A percentile compares a stretch with the other conserved stretches of the same genome.
Evolutionary conservation across 2,888 invertebrate species (phyloP).

Genomic region (Steromphala cineraria): DNA sequence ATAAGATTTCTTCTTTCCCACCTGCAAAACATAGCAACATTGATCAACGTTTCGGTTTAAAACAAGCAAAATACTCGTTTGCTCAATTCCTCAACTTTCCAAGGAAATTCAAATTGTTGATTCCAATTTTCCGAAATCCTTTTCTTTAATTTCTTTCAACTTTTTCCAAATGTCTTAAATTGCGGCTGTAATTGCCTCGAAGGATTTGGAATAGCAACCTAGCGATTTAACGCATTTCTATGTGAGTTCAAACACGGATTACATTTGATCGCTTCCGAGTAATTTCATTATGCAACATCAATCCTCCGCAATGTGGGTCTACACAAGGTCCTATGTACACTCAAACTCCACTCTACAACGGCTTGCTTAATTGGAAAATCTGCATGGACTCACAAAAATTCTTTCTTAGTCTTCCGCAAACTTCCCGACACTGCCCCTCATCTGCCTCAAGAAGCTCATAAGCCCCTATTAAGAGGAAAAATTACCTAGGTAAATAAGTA

Average conservation of each 20-base stretch:
- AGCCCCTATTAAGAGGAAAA: slow-evolving; percentile 16
- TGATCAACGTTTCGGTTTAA: no score
- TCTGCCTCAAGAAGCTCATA: slow-evolving; percentile 7
- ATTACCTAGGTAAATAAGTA: slow-evolving; percentile 19
- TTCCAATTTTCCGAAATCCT: no score
- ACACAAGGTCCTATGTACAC: slow-evolving; percentile 10
- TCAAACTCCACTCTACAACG: not conserved
- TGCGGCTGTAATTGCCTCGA: not conserved
- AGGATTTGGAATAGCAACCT: not conserved
- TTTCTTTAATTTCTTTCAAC: no score
- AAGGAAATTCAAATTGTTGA: no score
- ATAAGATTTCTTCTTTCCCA: no score
- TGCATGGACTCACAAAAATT: slow-evolving; percentile 16
- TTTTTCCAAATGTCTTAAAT: not conserved
- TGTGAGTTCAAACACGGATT: slow-evolving; percentile 7
- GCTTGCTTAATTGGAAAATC: slow-evolving; percentile 19
- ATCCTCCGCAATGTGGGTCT: not conserved
- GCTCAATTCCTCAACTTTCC: no score
- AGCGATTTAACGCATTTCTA: not conserved
- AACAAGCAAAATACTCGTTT: no score
- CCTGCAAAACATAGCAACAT: no score
- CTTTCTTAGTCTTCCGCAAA: slow-evolving; percentile 13
- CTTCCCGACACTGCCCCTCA: not conserved
- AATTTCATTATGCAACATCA: slow-evolving; percentile 10
- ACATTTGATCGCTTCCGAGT: not conserved